Percentiles rank a stretch among this genome's conserved stretches.
Conservation (phyloP, 92 coral and sea anemone genomes). For the Epizoanthus illoricatus region DNA sequence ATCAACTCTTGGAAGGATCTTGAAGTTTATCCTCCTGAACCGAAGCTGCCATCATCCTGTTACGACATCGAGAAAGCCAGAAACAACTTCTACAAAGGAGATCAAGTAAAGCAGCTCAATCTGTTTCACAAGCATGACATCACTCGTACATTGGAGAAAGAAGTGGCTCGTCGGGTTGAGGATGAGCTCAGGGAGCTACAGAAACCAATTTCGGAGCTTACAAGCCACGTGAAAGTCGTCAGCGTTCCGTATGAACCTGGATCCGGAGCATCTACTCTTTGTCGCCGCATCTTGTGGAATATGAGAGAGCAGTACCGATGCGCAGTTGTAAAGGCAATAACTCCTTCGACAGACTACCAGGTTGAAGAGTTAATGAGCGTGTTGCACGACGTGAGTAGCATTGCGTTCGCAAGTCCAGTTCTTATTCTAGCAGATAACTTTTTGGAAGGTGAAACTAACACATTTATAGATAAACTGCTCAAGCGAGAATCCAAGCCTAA, state of each 20-base stretch:
- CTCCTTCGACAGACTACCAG: conserved; percentile 49
- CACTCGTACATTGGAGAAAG: conserved; percentile 35
- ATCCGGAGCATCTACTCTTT: conserved; percentile 66
- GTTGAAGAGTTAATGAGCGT: conserved; percentile 44
- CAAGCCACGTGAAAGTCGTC: conserved; percentile 47
- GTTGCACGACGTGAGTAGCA: conserved; percentile 33
- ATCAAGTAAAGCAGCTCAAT: conserved; percentile 50
- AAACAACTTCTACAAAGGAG: conserved; percentile 64
- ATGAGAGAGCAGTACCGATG: conserved; percentile 47
- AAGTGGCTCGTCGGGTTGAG: conserved; percentile 31
- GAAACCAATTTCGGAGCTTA: conserved; percentile 29
- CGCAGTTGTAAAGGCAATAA: conserved; percentile 63
- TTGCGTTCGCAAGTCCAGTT: conserved; percentile 33
- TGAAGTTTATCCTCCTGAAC: conserved; percentile 60
- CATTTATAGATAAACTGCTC: conserved; percentile 35
- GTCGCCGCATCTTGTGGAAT: conserved; percentile 66
- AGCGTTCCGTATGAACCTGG: conserved; percentile 62
- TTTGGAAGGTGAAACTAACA: conserved; percentile 25
- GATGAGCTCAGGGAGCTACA: conserved; percentile 29
- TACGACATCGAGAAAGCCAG: conserved; percentile 45
- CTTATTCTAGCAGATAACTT: conserved; percentile 52
- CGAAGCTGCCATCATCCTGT: conserved; percentile 31
- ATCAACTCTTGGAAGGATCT: conserved; percentile 63
- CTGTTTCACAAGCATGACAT: conserved; percentile 54
- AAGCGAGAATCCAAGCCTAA: conserved; percentile 48